These are phyloP conservation scores for Tolypeutes matacus DNA, from an alignment of 2,797 vertebrate species.

Conservation along the genomic window DNA sequence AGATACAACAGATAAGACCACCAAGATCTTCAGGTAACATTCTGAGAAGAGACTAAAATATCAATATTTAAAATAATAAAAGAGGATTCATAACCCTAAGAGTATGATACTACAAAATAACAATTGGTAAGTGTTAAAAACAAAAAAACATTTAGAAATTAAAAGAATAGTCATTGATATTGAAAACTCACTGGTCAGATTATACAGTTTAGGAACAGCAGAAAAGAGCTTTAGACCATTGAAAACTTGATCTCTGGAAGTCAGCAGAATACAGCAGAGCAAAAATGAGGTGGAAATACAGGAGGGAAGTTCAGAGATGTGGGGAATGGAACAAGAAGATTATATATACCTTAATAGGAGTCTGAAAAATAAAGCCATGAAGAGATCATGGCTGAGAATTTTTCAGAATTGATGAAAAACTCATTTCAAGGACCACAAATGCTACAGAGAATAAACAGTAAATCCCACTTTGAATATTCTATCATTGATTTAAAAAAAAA, in stretches of 20 bases:
- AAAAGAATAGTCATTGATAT: not conserved
- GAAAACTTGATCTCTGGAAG: not conserved
- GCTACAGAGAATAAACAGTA: not conserved
- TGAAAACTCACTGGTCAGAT: slow-evolving; percentile 8
- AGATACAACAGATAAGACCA: not conserved
- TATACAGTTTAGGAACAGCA: not conserved
- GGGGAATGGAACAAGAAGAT: not conserved
- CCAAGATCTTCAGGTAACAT: not conserved
- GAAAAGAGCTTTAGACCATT: not conserved
- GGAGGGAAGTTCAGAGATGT: not conserved
- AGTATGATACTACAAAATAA: not conserved
- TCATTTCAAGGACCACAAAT: not conserved
- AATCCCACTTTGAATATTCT: not conserved
- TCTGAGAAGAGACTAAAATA: not conserved
- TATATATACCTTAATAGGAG: not conserved
- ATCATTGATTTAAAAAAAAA: not conserved
- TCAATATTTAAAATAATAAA: not conserved
- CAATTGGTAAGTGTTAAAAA: not conserved
- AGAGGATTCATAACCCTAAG: not conserved
- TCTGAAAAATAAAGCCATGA: slow-evolving; percentile 15
- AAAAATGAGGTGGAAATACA: not conserved
- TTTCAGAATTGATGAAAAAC: not conserved
- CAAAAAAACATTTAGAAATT: slow-evolving; percentile 47
- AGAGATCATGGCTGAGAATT: not conserved
- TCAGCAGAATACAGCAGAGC: slow-evolving; percentile 16